phyloP scores from a whole-genome alignment of 2,113 vertebrate species.

The Vimba vimba region DNA sequence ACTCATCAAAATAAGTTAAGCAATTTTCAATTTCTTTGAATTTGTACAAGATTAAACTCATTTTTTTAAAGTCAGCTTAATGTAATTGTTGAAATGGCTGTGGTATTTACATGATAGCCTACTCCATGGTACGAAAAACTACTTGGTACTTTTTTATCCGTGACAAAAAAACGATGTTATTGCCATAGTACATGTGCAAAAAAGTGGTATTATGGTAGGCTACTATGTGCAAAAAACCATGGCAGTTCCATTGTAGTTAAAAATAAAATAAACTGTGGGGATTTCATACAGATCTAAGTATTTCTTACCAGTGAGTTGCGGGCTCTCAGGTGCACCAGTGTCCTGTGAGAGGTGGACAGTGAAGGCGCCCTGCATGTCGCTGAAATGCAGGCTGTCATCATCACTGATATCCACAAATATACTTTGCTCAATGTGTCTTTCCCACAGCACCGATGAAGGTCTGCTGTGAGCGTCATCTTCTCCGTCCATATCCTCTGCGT shows the following conservation, averaged over 20 bases:
- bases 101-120: background rate
- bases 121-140: background rate
- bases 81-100: too few species aligned
- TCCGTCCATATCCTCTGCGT: slow-evolving; percentile 60
- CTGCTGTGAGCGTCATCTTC: slow-evolving; percentile 51
- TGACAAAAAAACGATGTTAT: background rate
- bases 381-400: slow-evolving; percentile 76
- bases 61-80: too few species aligned
- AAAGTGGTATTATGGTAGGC: background rate
- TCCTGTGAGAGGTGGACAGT: slow-evolving; percentile 66
- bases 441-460: slow-evolving; percentile 68
- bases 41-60: too few species aligned
- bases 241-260: background rate
- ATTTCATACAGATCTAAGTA: background rate
- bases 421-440: slow-evolving; percentile 74
- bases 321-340: slow-evolving; percentile 67
- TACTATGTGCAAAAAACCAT: too few species aligned
- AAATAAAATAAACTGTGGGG: background rate
- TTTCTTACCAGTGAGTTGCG: slow-evolving; percentile 69
- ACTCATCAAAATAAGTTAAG: too few species aligned
- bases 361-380: slow-evolving; percentile 72
- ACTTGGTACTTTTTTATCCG: background rate
- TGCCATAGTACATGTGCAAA: background rate
- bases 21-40: too few species aligned
- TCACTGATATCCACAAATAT: slow-evolving; percentile 77